Evolutionary conservation across 1,140 invertebrate genomes (phyloP).

Genomic region (Antheraea mylitta): DNA sequence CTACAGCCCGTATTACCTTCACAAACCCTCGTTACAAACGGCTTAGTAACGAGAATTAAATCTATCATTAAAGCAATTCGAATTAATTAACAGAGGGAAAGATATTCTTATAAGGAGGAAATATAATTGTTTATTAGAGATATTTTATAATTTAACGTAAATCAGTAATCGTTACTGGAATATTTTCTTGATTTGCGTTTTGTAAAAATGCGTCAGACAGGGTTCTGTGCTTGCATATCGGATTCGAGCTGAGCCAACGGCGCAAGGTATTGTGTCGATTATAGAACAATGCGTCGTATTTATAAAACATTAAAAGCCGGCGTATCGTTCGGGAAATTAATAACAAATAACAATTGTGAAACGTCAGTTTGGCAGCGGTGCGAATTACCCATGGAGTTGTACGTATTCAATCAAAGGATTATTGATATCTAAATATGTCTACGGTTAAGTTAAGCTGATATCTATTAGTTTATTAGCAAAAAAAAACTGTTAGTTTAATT

Average conservation of each 20-base stretch:
- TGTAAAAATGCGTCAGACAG: slow-evolving; percentile 60
- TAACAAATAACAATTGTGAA: slow-evolving; percentile 78
- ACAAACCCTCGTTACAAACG: not conserved
- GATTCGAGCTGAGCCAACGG: slow-evolving; percentile 52
- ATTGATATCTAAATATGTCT: not conserved
- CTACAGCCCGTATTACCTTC: not conserved
- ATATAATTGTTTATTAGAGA: not conserved
- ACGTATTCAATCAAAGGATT: slow-evolving; percentile 19
- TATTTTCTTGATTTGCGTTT: slow-evolving; percentile 25
- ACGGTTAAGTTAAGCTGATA: not conserved
- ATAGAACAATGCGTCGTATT: slow-evolving; percentile 75
- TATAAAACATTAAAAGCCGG: slow-evolving; percentile 76
- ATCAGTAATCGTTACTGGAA: not conserved
- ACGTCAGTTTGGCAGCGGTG: slow-evolving; percentile 67
- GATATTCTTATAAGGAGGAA: not conserved
- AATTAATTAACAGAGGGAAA: not conserved
- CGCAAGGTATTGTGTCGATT: slow-evolving; percentile 67
- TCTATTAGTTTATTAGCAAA: not conserved
- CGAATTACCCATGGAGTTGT: slow-evolving; percentile 63
- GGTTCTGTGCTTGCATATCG: slow-evolving; percentile 47
- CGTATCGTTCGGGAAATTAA: slow-evolving; percentile 76
- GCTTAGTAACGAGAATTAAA: not conserved
- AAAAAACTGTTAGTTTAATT: not conserved
- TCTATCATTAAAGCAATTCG: not conserved
- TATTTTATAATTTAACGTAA: not conserved